phyloP scores from a whole-genome alignment of 2,888 invertebrate genomes.

The Tenthredo livida region DNA sequence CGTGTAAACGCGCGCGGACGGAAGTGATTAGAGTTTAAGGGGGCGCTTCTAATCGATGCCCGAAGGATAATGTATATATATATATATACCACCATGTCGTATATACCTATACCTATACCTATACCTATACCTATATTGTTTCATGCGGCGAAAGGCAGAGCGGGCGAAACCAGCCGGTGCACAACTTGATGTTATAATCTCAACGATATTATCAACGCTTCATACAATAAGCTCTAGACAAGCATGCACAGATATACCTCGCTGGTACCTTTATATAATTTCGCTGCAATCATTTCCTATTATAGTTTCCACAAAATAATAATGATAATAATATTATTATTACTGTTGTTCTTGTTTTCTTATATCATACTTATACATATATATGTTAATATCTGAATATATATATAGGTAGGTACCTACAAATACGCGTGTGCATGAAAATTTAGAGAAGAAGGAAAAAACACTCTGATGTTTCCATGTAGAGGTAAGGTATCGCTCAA shows the following conservation, averaged over 20 bases:
- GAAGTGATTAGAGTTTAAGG: conserved; percentile 52
- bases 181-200: conserved; percentile 49
- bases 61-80: conserved; percentile 31
- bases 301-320: not conserved
- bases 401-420: too few species aligned
- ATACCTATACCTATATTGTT: conserved; percentile 27
- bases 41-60: conserved; percentile 51
- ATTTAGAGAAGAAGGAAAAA: not conserved
- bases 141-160: conserved; percentile 44
- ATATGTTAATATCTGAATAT: not conserved
- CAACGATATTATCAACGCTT: conserved; percentile 38
- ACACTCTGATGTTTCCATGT: not conserved
- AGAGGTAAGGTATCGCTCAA: not conserved
- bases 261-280: not conserved
- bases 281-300: not conserved
- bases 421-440: not conserved
- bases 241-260: not conserved
- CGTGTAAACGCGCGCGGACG: conserved; percentile 44
- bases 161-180: conserved; percentile 41
- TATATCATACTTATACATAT: not conserved
- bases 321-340: not conserved
- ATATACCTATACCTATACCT: not conserved
- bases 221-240: conserved; percentile 23
- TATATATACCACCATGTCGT: not conserved
- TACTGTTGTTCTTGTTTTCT: not conserved